phyloP scores from a whole-genome alignment of 2,113 vertebrate genomes.

The pig (Sus scrofa) region DNA sequence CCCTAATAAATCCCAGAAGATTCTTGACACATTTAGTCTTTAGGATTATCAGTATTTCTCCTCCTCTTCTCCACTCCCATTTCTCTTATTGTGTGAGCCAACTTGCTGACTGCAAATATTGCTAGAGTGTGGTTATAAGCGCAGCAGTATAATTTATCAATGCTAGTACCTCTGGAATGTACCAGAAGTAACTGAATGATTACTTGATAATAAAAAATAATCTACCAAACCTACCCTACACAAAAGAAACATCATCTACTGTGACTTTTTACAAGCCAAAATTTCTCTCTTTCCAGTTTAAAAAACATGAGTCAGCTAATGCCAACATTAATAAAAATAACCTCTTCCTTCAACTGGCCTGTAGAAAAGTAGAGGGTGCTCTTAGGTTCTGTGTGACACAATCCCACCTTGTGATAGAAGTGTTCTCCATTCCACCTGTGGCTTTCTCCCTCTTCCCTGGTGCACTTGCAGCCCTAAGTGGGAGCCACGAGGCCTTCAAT shows the following conservation, averaged over 20 bases:
- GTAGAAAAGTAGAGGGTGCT: background rate
- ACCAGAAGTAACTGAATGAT: background rate
- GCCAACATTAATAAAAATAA: slow-evolving; percentile 24
- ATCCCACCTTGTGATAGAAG: background rate
- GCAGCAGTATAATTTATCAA: background rate
- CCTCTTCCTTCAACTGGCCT: background rate
- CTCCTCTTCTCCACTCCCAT: background rate
- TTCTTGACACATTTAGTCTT: slow-evolving; percentile 54
- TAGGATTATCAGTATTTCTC: background rate
- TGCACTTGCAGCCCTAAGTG: background rate
- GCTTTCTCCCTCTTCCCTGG: background rate
- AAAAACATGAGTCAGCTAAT: background rate
- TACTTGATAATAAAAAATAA: slow-evolving; percentile 8
- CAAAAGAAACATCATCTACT: background rate
- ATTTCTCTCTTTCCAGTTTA: background rate
- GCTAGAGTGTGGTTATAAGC: background rate
- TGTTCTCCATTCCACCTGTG: background rate
- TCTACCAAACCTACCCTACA: background rate
- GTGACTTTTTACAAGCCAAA: background rate
- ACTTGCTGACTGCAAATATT: background rate
- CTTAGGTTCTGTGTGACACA: background rate
- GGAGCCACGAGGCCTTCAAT: background rate
- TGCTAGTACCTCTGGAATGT: slow-evolving; percentile 24
- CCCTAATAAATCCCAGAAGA: slow-evolving; percentile 15
- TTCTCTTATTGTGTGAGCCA: slow-evolving; percentile 2